These are phyloP conservation scores for Manis javanica DNA, from an alignment of 2,797 vertebrate species.

Conservation along the genomic window DNA sequence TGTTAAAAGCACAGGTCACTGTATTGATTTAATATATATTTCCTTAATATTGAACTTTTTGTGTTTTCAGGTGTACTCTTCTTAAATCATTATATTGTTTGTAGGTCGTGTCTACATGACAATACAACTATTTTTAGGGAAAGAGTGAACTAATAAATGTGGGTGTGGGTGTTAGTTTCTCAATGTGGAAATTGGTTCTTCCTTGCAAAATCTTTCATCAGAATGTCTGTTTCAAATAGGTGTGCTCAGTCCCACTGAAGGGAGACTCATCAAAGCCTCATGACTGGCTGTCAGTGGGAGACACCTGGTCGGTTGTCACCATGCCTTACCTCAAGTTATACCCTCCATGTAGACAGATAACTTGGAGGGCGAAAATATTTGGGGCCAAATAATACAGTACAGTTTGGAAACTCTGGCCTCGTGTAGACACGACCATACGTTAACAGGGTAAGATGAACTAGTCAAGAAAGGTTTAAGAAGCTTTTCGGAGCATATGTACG, in stretches of 20 bases:
- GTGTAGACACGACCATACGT: slow-evolving; percentile 66
- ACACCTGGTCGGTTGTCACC: slow-evolving; percentile 61
- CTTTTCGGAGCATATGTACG: not conserved
- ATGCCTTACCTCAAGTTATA: slow-evolving; percentile 63
- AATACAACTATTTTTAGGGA: slow-evolving; percentile 38
- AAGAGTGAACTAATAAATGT: slow-evolving; percentile 30
- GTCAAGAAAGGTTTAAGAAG: slow-evolving; percentile 64
- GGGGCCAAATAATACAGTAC: slow-evolving; percentile 65
- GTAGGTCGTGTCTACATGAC: slow-evolving; percentile 75
- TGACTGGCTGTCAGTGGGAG: slow-evolving; percentile 68
- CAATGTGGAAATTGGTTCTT: slow-evolving; percentile 63
- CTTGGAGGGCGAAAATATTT: slow-evolving; percentile 67
- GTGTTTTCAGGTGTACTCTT: slow-evolving; percentile 59
- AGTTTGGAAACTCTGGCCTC: slow-evolving; percentile 72
- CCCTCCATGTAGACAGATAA: slow-evolving; percentile 71
- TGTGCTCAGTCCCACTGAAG: slow-evolving; percentile 57
- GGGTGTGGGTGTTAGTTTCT: slow-evolving; percentile 49
- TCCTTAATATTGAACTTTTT: slow-evolving; percentile 63
- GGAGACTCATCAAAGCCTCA: slow-evolving; percentile 63
- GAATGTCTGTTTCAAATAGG: slow-evolving; percentile 75
- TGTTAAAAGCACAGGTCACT: slow-evolving; percentile 31
- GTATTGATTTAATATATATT: slow-evolving; percentile 20
- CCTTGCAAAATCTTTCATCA: slow-evolving; percentile 70
- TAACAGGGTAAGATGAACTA: slow-evolving; percentile 69
- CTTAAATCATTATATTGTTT: slow-evolving; percentile 50